These are phyloP conservation scores for Spicauda simplicius DNA, from an alignment of 2,888 invertebrate species.

Conservation along the genomic window DNA sequence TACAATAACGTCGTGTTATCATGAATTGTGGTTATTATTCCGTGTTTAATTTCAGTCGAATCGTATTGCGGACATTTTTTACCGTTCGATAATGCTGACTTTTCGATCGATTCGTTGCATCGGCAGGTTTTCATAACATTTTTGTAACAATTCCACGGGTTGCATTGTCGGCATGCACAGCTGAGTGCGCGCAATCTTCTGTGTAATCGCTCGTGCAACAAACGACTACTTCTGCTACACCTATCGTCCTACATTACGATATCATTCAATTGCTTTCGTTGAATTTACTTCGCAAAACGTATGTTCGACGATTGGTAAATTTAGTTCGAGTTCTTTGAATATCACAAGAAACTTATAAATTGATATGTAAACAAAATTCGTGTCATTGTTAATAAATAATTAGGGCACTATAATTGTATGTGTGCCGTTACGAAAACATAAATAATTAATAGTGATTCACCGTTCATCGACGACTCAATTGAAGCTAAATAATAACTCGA, in stretches of 20 bases:
- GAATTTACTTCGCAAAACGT: constrained; percentile 8
- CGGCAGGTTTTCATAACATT: constrained; percentile 20
- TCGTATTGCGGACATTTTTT: constrained; percentile 20
- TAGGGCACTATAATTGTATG: not conserved
- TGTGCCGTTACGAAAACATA: constrained; percentile 9
- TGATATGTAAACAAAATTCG: not conserved
- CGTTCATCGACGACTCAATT: constrained; percentile 19
- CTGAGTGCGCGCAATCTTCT: constrained; percentile 21
- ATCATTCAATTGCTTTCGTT: not conserved
- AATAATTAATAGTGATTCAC: constrained; percentile 21
- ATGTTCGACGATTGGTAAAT: not conserved
- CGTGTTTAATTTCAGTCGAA: constrained; percentile 30
- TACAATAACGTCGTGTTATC: constrained; percentile 51
- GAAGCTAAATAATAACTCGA: constrained; percentile 15
- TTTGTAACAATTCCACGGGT: constrained; percentile 1
- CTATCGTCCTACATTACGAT: constrained; percentile 9
- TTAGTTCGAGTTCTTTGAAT: not conserved
- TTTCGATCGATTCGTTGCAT: constrained; percentile 14
- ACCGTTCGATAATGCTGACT: constrained; percentile 16
- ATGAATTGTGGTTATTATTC: constrained; percentile 39
- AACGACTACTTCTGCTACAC: constrained; percentile 24
- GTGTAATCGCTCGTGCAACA: constrained; percentile 7
- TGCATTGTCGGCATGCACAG: constrained; percentile 11
- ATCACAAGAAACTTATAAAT: not conserved
- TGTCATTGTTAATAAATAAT: not conserved